A percentile compares a stretch with the other conserved stretches of the same genome.
Evolutionary conservation across 2,113 vertebrate genomes (phyloP).

Genomic region (Orthochromis indermauri): DNA sequence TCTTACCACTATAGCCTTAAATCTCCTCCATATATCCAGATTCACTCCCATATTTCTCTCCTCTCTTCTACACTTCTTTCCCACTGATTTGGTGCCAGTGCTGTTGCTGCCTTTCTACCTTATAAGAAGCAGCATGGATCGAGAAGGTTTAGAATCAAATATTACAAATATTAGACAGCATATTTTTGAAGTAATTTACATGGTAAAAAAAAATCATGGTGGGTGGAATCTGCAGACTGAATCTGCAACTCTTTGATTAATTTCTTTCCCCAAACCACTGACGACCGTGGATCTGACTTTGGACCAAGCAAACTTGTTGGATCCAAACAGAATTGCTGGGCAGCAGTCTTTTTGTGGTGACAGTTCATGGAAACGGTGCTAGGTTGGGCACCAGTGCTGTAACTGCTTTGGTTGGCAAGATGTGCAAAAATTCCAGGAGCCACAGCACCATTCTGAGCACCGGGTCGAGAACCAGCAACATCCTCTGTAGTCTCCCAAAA

Average conservation of each 20-base stretch:
- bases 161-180: background rate
- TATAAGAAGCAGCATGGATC: background rate
- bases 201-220: background rate
- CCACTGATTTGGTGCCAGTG: background rate
- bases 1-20: background rate
- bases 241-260: background rate
- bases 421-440: background rate
- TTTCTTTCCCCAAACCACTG: background rate
- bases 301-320: background rate
- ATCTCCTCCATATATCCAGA: background rate
- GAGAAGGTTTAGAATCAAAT: background rate
- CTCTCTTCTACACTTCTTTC: background rate
- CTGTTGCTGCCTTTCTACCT: background rate
- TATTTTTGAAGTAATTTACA: background rate
- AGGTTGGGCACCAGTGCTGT: background rate
- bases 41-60: background rate
- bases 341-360: background rate
- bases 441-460: background rate
- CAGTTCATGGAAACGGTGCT: background rate
- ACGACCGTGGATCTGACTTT: background rate
- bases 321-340: background rate
- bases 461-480: slow-evolving; percentile 38
- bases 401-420: background rate
- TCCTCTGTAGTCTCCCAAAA: background rate
- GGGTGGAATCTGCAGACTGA: background rate